Base-by-base conservation (phyloP, 2,888 invertebrate genomes). In the Calephelis perditalis region DNA sequence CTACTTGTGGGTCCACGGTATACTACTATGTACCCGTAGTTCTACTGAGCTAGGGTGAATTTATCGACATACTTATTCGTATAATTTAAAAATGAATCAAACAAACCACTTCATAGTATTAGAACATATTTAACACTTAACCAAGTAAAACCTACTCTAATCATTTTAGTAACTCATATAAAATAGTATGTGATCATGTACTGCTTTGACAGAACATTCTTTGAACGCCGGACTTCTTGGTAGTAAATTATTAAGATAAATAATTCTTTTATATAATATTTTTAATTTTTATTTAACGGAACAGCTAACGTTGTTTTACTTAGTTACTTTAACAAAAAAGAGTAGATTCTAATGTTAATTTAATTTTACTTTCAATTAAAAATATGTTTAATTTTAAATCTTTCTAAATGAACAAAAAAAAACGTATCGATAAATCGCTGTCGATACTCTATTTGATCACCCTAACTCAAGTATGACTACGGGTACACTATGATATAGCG, bases 41-140 rank as follows among this genome's bases (percentile, higher is more conserved):
- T 15, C 15, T 15, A 15, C 15, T 15, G 15, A 15, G 15, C 15
- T 15, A 15, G 15, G 15, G 15, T 15, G 15, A 15, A 15, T 15
- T 15, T 15, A 15, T 45, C 44, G 44, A 8, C 44, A 7, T 44
- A 44, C 7, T 44, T 45, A 45, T 45, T 45, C 45, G 10, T 45
- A 45, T 45, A 45, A 45, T 45, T 45, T 45, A 45, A 45, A 45
- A 45, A 45, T 45, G 45, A 45, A 45, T 45, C 45, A 45, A 45
- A 45, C 45, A 45, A 45, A 45, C 45, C 9, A 45, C 9, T 15
- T n/a, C n/a, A n/a, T n/a, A n/a, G n/a, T n/a, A n/a, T n/a, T n/a
- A n/a, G n/a, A n/a, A n/a, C n/a, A n/a, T n/a, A n/a, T n/a, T n/a
- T n/a, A n/a, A n/a, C n/a, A n/a, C n/a, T n/a, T n/a, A n/a, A n/a